Percentiles rank a stretch among this genome's conserved stretches.
Evolutionary conservation across 2,797 vertebrate species (phyloP).

Genomic region (Steatocranus sp.): DNA sequence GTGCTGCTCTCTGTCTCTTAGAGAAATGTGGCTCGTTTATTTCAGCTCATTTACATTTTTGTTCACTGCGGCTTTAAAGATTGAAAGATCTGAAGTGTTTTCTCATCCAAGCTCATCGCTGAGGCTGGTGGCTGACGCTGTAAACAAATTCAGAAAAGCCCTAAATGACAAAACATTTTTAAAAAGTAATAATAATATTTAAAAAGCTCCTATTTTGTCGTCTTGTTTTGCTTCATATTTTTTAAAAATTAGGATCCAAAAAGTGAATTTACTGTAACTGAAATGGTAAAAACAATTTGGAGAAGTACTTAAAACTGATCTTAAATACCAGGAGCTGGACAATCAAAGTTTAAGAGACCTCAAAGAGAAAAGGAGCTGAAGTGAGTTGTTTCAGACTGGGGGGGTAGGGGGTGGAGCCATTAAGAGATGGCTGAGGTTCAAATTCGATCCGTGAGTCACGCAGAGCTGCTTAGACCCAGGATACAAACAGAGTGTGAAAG

Average conservation of each 20-base stretch:
- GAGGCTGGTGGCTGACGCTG: not conserved
- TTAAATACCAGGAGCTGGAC: not conserved
- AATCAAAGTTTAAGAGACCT: not conserved
- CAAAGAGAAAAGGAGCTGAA: not conserved
- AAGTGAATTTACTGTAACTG: not conserved
- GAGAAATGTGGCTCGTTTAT: not conserved
- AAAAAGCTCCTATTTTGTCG: not conserved
- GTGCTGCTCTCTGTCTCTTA: not conserved
- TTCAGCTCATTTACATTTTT: not conserved
- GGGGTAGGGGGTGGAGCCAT: fast-evolving
- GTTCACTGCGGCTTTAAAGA: not conserved
- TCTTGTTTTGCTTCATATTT: not conserved
- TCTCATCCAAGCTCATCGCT: not conserved
- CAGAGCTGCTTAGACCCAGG: not conserved
- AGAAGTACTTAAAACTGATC: not conserved
- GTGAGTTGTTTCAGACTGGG: not conserved
- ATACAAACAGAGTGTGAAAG: not conserved
- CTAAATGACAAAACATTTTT: not conserved
- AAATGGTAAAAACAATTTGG: not conserved
- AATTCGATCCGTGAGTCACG: not conserved
- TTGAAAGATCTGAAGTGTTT: not conserved
- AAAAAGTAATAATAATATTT: not conserved
- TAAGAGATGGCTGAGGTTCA: not conserved
- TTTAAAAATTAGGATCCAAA: not conserved
- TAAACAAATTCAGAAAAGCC: not conserved